Evolutionary conservation across 2,797 vertebrate genomes (phyloP).

Genomic region (Karalla daura): DNA sequence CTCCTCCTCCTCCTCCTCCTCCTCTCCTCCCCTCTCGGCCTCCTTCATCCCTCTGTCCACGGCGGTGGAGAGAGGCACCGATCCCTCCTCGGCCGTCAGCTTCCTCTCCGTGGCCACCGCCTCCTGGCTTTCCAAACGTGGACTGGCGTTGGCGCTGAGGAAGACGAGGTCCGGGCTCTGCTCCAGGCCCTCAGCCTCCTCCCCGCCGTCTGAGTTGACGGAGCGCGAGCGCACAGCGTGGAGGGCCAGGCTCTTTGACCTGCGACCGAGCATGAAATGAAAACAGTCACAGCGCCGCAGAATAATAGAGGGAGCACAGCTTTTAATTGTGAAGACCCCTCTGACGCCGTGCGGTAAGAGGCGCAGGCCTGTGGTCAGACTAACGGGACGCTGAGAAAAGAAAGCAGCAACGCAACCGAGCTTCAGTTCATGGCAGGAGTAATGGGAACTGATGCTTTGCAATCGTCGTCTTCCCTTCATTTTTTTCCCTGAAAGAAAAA

Average conservation of each 20-base stretch:
- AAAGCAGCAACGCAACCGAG: background rate
- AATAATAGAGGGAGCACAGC: no score
- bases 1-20: conserved; percentile 23
- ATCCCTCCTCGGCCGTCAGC: conserved; percentile 33
- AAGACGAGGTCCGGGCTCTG: conserved; percentile 74
- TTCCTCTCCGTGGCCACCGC: conserved; percentile 37
- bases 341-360: background rate
- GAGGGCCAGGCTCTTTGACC: conserved; percentile 92
- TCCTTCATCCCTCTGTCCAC: conserved; percentile 35
- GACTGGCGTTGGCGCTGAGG: conserved; percentile 72
- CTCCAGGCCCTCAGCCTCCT: conserved; percentile 77
- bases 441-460: background rate
- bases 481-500: background rate
- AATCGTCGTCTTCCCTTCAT: background rate
- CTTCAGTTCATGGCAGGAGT: background rate
- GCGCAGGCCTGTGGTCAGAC: background rate
- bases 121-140: conserved; percentile 60
- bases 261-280: conserved; percentile 57
- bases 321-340: background rate
- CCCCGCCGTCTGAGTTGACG: conserved; percentile 78
- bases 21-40: conserved; percentile 71
- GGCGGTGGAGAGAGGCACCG: conserved; percentile 26
- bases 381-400: background rate
- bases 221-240: conserved; percentile 80
- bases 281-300: conserved; percentile 1